A percentile compares a stretch with the other conserved stretches of the same genome.
Evolutionary conservation across 92 coral and sea anemone genomes (phyloP).

Genomic region (Parazoanthus atlanticus): DNA sequence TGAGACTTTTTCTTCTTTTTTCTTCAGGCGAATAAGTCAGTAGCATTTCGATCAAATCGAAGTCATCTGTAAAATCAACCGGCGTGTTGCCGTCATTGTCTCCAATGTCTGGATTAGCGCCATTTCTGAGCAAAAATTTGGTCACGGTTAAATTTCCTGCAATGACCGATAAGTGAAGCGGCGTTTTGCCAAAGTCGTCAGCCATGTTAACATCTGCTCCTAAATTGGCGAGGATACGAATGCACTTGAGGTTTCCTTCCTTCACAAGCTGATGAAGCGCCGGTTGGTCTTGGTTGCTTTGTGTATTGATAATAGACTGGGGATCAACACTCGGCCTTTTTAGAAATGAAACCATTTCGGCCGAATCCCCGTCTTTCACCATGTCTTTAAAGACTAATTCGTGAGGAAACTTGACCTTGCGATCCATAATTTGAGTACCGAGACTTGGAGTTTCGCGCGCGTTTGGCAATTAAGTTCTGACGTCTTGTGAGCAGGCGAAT

Average conservation of each 20-base stretch:
- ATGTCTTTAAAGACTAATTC: conserved; percentile 92
- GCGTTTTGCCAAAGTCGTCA: conserved; percentile 81
- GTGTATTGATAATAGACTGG: conserved; percentile 75
- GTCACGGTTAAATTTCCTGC: conserved; percentile 75
- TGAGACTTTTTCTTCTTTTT: conserved; percentile 31
- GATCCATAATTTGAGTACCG: conserved; percentile 51
- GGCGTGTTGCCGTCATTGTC: conserved; percentile 80
- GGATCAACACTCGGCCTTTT: conserved; percentile 99
- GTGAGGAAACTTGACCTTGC: conserved; percentile 94
- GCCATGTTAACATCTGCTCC: conserved; percentile 98
- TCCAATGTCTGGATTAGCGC: conserved; percentile 90
- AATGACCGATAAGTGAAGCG: conserved; percentile 83
- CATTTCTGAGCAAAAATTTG: conserved; percentile 79
- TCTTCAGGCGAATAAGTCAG: conserved; percentile 82
- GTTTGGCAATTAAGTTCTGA: not conserved
- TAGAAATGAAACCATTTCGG: conserved; percentile 86
- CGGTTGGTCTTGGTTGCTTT: conserved; percentile 69
- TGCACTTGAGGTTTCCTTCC: conserved; percentile 94
- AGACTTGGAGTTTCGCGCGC: not conserved
- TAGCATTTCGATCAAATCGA: conserved; percentile 91
- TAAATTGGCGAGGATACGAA: conserved; percentile 86
- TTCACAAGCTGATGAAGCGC: conserved; percentile 92
- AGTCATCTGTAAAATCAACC: conserved; percentile 93
- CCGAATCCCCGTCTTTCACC: conserved; percentile 96
- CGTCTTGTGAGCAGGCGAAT: not conserved